These are phyloP conservation scores for Clinocottus analis DNA, from an alignment of 2,113 vertebrate species.

Conservation along the genomic window DNA sequence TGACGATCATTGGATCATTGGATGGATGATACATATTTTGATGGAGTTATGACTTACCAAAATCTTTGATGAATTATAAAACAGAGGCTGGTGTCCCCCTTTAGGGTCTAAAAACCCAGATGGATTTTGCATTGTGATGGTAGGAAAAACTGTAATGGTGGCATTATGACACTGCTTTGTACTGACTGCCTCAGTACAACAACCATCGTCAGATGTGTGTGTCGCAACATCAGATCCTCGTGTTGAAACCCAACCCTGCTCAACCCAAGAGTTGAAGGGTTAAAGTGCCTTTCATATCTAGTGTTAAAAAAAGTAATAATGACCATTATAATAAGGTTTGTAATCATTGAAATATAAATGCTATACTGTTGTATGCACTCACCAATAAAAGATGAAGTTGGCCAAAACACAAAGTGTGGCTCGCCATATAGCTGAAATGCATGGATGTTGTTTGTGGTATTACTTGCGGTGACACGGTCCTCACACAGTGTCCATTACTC, in stretches of 20 bases:
- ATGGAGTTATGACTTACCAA: slow-evolving; percentile 14
- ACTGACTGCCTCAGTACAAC: slow-evolving; percentile 9
- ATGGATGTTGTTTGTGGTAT: background rate
- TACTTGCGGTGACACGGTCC: no score
- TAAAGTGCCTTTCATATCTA: no score
- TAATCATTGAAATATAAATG: background rate
- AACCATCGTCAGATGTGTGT: slow-evolving; percentile 11
- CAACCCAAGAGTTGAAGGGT: no score
- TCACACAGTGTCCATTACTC: no score
- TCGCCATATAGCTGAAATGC: background rate
- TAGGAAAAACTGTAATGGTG: slow-evolving; percentile 52
- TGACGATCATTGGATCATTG: slow-evolving; percentile 28
- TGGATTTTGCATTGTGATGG: slow-evolving; percentile 52
- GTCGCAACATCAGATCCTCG: slow-evolving; percentile 5
- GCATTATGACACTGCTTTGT: slow-evolving; percentile 44
- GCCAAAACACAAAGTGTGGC: background rate
- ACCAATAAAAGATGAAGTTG: background rate
- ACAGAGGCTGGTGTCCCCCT: slow-evolving; percentile 32
- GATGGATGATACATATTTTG: slow-evolving; percentile 46
- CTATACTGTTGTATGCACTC: background rate
- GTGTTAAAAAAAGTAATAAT: background rate
- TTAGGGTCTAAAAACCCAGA: slow-evolving; percentile 44
- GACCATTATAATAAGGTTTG: background rate
- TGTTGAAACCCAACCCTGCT: background rate
- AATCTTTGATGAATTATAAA: slow-evolving; percentile 62